Base-by-base conservation (phyloP, 2,113 vertebrate genomes). In the Misgurnus mizolepis region DNA sequence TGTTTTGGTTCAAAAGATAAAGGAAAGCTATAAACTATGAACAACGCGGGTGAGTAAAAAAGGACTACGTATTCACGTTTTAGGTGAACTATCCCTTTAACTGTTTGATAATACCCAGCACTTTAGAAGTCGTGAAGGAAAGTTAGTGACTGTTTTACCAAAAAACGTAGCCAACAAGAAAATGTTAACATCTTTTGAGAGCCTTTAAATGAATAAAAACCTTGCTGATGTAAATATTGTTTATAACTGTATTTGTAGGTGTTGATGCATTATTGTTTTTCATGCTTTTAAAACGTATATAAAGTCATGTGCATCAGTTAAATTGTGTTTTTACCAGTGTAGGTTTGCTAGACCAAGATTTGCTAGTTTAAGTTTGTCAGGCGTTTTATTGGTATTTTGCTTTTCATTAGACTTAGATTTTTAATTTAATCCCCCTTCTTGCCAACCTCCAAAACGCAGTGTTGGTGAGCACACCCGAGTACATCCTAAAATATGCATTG, bases 401-500 rank as follows among this genome's bases (percentile, higher is more conserved):
- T 34, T 27, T 68, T 50, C n/a, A 45, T 68, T 60, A n/a, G 72
- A 43, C 22, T 34, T 6, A 71, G 22, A 67, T 18, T 6, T 27
- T 18, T 49, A n/a, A 72, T 72, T 53, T 34, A 22, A 50, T 22
- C 22, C 62, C 75, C 74, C 68, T 22, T 55, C 45, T 66, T 80
- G 61, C 61, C 80, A 68, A 79, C 80, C 62, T 56, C 40, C n/a
- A 6, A 61, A 69, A 77, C 65, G 53, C 43, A 75, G 58, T 27
- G 15, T 71, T 65, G 12, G 41, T 3, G 47, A 81, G 70, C 72
- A 7, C 81, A 80, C 41, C 65, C 47, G 49, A 73, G 67, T 73
- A 67, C 15, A 77, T 49, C 11, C 79, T 62, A 81, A 40, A 84
- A 68, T 39, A 70, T 17, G 50, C 64, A 78, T 78, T 70, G 47